Conservation (phyloP, 2,797 vertebrate genomes). For the Streptopelia turtur region DNA sequence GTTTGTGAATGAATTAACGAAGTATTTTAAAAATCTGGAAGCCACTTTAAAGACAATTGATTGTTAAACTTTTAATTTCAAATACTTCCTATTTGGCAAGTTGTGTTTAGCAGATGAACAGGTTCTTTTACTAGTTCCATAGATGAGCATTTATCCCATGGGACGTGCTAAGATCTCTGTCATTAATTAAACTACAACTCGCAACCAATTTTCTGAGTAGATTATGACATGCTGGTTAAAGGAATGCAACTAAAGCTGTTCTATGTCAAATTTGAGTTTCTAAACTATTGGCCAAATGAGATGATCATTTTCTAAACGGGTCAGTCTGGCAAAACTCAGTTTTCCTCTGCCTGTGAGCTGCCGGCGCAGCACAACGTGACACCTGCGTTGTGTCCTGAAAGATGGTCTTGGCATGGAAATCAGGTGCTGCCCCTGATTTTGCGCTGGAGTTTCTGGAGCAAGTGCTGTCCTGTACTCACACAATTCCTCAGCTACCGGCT, state of each 20-base stretch:
- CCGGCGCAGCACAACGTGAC: not conserved
- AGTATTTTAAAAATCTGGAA: slow-evolving; percentile 13
- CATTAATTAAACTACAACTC: not conserved
- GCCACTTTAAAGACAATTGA: slow-evolving; percentile 14
- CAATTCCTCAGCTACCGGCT: slow-evolving; percentile 29
- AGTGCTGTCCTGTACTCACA: not conserved
- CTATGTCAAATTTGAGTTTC: not conserved
- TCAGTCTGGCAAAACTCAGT: not conserved
- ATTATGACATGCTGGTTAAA: not conserved
- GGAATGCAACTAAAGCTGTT: not conserved
- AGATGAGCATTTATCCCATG: slow-evolving; percentile 38
- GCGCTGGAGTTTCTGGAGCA: not conserved
- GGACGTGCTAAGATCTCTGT: not conserved
- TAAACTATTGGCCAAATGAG: not conserved
- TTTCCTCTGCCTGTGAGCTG: not conserved
- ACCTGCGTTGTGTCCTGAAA: not conserved
- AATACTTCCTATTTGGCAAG: slow-evolving; percentile 37
- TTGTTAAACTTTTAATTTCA: slow-evolving; percentile 40
- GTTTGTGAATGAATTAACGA: not conserved
- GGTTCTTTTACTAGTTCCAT: slow-evolving; percentile 53
- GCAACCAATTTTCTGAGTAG: not conserved
- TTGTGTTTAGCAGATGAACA: slow-evolving; percentile 40
- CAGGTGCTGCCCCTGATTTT: not conserved
- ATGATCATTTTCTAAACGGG: not conserved
- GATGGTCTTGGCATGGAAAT: not conserved